These are phyloP conservation scores for Malurus splendens DNA, from an alignment of 2,797 vertebrate species.

Conservation along the genomic window DNA sequence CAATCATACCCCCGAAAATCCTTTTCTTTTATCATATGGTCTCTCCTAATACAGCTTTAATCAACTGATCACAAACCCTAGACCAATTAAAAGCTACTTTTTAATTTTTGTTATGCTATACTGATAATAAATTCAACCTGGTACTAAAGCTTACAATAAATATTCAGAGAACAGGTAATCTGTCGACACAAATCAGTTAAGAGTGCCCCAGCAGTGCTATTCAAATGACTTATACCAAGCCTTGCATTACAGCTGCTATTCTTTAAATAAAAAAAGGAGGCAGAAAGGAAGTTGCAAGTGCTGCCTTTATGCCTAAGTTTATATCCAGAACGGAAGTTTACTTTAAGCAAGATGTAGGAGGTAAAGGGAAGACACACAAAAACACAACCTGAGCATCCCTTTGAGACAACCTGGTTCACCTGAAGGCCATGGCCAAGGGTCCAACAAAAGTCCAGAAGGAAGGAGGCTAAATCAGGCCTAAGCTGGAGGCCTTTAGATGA, in stretches of 20 bases:
- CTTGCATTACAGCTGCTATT: neutral
- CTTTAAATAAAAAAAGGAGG: conserved; percentile 1
- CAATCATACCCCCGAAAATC: neutral
- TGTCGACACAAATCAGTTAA: neutral
- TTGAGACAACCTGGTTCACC: neutral
- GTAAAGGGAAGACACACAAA: neutral
- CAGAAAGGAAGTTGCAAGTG: conserved; percentile 31
- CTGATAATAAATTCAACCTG: neutral
- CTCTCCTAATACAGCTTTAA: neutral
- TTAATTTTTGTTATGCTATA: neutral
- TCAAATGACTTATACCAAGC: neutral
- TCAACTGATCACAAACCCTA: neutral
- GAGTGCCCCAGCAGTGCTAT: neutral
- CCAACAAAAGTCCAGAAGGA: neutral
- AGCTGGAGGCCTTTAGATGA: neutral
- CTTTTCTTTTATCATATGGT: neutral
- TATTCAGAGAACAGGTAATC: neutral
- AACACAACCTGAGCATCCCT: neutral
- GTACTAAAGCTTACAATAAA: neutral
- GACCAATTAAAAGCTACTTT: neutral
- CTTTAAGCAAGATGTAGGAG: conserved; percentile 1
- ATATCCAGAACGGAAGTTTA: conserved; percentile 7
- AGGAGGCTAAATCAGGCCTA: neutral
- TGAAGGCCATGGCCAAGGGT: neutral
- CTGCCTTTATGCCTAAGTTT: conserved; percentile 3